phyloP scores from a whole-genome alignment of 2,113 vertebrate species.

The Ictidomys tridecemlineatus region DNA sequence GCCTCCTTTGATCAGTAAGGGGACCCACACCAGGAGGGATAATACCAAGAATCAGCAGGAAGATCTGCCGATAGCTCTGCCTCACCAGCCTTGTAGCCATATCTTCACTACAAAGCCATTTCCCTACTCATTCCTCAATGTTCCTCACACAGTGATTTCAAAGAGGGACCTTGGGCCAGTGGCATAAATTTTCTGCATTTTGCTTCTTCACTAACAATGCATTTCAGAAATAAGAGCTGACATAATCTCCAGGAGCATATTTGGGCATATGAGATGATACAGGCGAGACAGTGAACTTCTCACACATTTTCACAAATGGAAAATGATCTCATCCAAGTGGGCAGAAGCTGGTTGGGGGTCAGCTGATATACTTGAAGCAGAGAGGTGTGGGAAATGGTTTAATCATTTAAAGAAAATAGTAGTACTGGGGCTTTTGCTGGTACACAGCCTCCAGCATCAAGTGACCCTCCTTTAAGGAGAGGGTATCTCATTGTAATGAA shows the following conservation, averaged over 20 bases:
- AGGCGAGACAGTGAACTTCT: neutral
- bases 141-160: neutral
- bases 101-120: neutral
- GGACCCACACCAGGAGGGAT: neutral
- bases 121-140: accelerated
- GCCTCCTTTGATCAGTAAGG: neutral
- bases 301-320: neutral
- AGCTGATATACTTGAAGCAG: no score
- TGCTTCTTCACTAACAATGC: neutral
- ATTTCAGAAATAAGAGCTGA: neutral
- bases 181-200: neutral
- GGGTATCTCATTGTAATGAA: neutral
- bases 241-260: neutral
- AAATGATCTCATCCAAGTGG: neutral
- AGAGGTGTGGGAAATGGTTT: neutral
- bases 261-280: neutral
- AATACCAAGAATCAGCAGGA: neutral
- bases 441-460: neutral
- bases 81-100: neutral
- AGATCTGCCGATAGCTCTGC: neutral
- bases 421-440: neutral
- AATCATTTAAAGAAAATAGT: conserved; percentile 38
- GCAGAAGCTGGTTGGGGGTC: neutral
- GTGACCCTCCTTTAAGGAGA: neutral
- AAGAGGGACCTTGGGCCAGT: neutral